phyloP scores from a whole-genome alignment of 2,113 vertebrate genomes.

The Centropus unirufus region DNA sequence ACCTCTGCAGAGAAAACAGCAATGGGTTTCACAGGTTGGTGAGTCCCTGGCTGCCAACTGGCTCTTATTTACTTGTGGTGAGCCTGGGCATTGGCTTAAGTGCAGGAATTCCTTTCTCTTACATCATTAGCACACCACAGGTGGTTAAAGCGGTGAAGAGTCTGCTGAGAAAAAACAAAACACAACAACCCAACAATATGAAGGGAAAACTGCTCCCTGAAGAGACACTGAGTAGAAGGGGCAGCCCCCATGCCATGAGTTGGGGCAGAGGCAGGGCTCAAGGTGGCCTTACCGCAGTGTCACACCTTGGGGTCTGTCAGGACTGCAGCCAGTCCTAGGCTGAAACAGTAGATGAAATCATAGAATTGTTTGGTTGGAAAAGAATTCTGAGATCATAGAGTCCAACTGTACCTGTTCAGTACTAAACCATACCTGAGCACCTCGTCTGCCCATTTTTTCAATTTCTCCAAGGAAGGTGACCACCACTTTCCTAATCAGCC shows the following conservation, averaged over 20 bases:
- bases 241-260: too few relatives aligned
- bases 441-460: too few relatives aligned
- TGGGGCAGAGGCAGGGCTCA: too few relatives aligned
- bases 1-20: neutral
- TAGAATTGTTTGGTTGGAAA: too few relatives aligned
- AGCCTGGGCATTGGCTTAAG: neutral
- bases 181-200: rapidly evolving
- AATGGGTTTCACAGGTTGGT: rapidly evolving
- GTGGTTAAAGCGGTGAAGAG: neutral
- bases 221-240: rapidly evolving
- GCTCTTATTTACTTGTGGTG: neutral
- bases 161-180: rapidly evolving
- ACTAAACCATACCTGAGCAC: too few relatives aligned
- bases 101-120: rapidly evolving
- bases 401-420: too few relatives aligned
- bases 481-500: too few relatives aligned
- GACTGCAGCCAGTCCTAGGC: rapidly evolving
- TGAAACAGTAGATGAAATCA: too few relatives aligned
- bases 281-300: rapidly evolving
- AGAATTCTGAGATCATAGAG: too few relatives aligned
- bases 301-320: rapidly evolving
- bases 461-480: too few relatives aligned
- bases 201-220: rapidly evolving
- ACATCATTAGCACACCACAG: too few relatives aligned
- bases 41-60: rapidly evolving